Evolutionary conservation across 2,888 invertebrate species (phyloP), one percentile per base, ranked within the genome.

Genomic region (Terebella lapidaria): DNA sequence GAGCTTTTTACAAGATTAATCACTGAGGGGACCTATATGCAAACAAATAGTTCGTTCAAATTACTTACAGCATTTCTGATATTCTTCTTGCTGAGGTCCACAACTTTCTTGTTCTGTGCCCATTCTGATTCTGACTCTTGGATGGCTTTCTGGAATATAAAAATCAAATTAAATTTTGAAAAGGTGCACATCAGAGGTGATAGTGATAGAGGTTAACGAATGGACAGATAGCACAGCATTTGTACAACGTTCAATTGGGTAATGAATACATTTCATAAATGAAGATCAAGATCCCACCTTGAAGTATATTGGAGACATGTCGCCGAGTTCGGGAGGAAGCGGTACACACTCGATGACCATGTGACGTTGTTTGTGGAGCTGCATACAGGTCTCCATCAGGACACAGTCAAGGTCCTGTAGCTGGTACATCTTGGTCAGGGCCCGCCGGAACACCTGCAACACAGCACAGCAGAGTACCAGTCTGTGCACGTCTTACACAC

Each of bases 121-220:
- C 96, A 99, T 81, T 96, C 95, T 22, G 87, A 86, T 81, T 95
- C 97, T 67, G 92, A 92, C 79, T 99, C 97, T 72, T 91, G 85
- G 60, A 99, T 87, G 0, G 95, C 96, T 85, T 99, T 99, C 85
- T 86, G 76, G 27, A 81, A 71, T 35, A n/a, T n/a, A n/a, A n/a
- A n/a, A n/a, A n/a, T n/a, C n/a, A n/a, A n/a, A n/a, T n/a, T n/a
- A n/a, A n/a, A n/a, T n/a, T n/a, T n/a, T n/a, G n/a, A n/a, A n/a
- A n/a, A n/a, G n/a, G n/a, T n/a, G n/a, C n/a, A n/a, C n/a, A n/a
- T n/a, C n/a, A n/a, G n/a, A n/a, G n/a, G n/a, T n/a, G n/a, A n/a
- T n/a, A n/a, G n/a, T n/a, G n/a, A n/a, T n/a, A n/a, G n/a, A n/a
- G n/a, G n/a, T n/a, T n/a, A n/a, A n/a, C n/a, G n/a, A n/a, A n/a